These are phyloP conservation scores for Mycogona germanica DNA, from an alignment of 2,888 invertebrate genomes.

Conservation along the genomic window DNA sequence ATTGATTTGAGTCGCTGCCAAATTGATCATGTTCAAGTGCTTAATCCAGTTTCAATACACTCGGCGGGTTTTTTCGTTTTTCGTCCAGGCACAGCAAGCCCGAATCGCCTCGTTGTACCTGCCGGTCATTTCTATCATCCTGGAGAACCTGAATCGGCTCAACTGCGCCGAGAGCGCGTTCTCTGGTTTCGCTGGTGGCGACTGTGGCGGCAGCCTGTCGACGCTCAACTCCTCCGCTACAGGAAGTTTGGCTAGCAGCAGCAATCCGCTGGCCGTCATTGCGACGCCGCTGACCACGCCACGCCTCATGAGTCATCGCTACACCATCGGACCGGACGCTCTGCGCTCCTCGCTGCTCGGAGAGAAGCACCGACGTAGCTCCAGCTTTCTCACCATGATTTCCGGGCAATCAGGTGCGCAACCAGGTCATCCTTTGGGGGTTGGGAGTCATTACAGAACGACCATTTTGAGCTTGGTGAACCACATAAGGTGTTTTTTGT, in stretches of 20 bases:
- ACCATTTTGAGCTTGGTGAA: neutral
- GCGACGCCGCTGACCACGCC: slow-evolving; percentile 55
- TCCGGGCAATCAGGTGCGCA: slow-evolving; percentile 49
- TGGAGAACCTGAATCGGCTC: slow-evolving; percentile 74
- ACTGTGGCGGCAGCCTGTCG: slow-evolving; percentile 44
- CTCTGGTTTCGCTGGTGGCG: neutral
- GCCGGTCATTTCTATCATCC: slow-evolving; percentile 75
- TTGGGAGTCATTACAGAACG: neutral
- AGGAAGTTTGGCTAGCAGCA: slow-evolving; percentile 25
- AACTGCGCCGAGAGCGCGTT: slow-evolving; percentile 26
- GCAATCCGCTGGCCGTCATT: slow-evolving; percentile 40
- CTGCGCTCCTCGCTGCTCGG: slow-evolving; percentile 29
- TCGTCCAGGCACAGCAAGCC: slow-evolving; percentile 52
- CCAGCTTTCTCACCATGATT: slow-evolving; percentile 55
- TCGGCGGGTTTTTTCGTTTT: neutral
- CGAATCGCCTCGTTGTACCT: slow-evolving; percentile 81
- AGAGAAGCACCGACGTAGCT: slow-evolving; percentile 44
- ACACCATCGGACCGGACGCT: slow-evolving; percentile 49
- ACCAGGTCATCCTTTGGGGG: neutral
- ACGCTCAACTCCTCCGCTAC: slow-evolving; percentile 35
- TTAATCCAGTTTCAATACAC: neutral
- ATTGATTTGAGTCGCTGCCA: neutral
- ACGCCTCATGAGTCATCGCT: slow-evolving; percentile 48
- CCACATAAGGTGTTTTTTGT: neutral
- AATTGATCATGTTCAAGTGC: neutral